A percentile compares a stretch with the other conserved stretches of the same genome.
These are phyloP conservation scores for Hirtodrosophila duncani DNA, from an alignment of 2,888 invertebrate species.

Conservation along the genomic window DNA sequence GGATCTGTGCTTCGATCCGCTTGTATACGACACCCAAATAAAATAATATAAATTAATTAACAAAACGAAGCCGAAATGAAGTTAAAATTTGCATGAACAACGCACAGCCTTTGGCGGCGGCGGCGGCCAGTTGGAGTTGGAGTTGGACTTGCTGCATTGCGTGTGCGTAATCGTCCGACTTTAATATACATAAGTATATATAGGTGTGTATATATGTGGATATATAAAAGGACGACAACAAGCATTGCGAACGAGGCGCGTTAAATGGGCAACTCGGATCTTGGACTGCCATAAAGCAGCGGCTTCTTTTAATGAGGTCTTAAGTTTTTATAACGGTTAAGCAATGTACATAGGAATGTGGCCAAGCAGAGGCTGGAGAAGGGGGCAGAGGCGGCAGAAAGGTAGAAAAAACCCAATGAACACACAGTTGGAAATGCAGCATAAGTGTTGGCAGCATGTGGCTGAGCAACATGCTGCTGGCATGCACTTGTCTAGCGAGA, in stretches of 20 bases:
- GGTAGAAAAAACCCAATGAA: too few relatives aligned
- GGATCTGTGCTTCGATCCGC: conserved; percentile 15
- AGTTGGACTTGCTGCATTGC: conserved; percentile 37
- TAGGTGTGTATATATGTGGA: conserved; percentile 6
- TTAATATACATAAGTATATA: conserved; percentile 9
- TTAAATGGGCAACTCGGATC: conserved; percentile 61
- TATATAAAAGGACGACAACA: conserved; percentile 15
- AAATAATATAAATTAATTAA: conserved; percentile 78
- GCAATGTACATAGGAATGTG: conserved; percentile 11
- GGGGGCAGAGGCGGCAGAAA: background rate
- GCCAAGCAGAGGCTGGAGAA: background rate
- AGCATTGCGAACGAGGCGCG: conserved; percentile 22
- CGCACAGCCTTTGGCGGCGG: conserved; percentile 62
- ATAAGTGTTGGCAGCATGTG: conserved; percentile 20
- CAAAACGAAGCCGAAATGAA: conserved; percentile 73
- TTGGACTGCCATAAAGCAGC: conserved; percentile 60
- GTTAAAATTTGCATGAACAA: conserved; percentile 71
- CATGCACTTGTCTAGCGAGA: too few relatives aligned
- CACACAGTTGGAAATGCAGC: too few relatives aligned
- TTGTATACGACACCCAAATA: conserved; percentile 73
- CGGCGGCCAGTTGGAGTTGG: conserved; percentile 1
- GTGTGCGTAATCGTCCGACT: conserved; percentile 65
- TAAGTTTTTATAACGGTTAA: conserved; percentile 63
- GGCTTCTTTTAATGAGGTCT: conserved; percentile 68
- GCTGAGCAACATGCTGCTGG: conserved; percentile 3